A percentile compares a stretch with the other conserved stretches of the same genome.
Evolutionary conservation across 1,140 invertebrate genomes (phyloP).

Genomic region (Drosophila sp.): DNA sequence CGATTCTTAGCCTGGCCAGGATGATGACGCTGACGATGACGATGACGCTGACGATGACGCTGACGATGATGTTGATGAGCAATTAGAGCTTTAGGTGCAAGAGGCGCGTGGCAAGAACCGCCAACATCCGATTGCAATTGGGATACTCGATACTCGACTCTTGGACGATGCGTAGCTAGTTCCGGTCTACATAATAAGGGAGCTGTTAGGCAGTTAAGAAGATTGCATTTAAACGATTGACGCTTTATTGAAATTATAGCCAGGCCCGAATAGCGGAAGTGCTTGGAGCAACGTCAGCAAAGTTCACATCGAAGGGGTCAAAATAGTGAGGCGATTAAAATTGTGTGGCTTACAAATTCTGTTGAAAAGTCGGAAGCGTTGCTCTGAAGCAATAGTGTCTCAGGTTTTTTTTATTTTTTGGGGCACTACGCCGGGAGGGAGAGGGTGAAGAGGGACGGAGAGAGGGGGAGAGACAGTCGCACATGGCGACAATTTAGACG

Average conservation of each 20-base stretch:
- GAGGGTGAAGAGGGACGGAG: conserved; percentile 28
- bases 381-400: conserved; percentile 38
- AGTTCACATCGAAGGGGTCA: conserved; percentile 40
- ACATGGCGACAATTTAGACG: conserved; percentile 39
- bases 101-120: conserved; percentile 36
- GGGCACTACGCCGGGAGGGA: background rate
- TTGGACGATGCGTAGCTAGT: conserved; percentile 45
- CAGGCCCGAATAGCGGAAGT: conserved; percentile 16
- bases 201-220: conserved; percentile 51
- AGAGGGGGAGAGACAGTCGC: conserved; percentile 6
- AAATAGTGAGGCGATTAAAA: conserved; percentile 14
- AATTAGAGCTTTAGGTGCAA: conserved; percentile 35
- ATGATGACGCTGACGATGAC: too few species aligned
- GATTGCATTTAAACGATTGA: conserved; percentile 58
- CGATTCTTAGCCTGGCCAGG: conserved; percentile 5
- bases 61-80: conserved; percentile 31
- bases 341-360: conserved; percentile 38
- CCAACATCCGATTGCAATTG: conserved; percentile 46
- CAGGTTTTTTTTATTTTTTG: background rate
- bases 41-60: conserved; percentile 8
- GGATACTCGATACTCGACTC: background rate
- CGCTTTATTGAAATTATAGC: conserved; percentile 61
- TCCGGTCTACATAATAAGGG: conserved; percentile 56
- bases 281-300: background rate
- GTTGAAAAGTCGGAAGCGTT: conserved; percentile 46